These are phyloP conservation scores for Spizaetus ornatus DNA, from an alignment of 2,113 vertebrate species.

Conservation along the genomic window DNA sequence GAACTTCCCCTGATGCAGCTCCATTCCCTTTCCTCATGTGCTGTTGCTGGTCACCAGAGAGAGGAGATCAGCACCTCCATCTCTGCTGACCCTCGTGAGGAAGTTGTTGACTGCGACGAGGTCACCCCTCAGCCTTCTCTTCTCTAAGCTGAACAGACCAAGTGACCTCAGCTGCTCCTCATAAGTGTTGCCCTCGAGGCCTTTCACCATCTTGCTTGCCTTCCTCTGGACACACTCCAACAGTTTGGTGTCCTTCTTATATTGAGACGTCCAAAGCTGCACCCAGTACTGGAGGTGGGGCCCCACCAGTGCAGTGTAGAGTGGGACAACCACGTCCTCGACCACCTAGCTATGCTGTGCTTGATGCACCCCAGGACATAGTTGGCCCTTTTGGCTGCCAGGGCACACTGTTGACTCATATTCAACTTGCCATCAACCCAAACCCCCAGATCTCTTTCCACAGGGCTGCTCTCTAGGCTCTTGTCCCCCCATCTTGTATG, in stretches of 20 bases:
- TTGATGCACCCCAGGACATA: too few species aligned
- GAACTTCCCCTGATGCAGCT: neutral
- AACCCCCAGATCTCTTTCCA: neutral
- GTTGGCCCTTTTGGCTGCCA: neutral
- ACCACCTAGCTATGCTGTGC: too few species aligned
- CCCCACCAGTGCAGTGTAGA: too few species aligned
- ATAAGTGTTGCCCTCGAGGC: neutral
- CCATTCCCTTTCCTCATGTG: neutral
- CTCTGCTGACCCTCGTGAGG: neutral
- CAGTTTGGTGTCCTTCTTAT: too few species aligned
- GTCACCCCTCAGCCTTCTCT: neutral
- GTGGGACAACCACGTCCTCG: too few species aligned
- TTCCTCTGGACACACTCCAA: neutral
- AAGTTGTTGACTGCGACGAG: neutral
- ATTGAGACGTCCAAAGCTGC: too few species aligned
- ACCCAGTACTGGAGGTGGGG: too few species aligned
- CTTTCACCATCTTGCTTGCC: neutral
- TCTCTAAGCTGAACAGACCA: neutral
- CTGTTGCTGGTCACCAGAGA: accelerated
- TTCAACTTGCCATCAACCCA: neutral
- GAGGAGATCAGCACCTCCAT: neutral
- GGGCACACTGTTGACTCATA: neutral
- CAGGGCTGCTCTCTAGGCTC: neutral
- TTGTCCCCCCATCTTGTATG: accelerated
- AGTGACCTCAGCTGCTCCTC: neutral